Base-by-base conservation (phyloP, 2,888 invertebrate genomes). In the Thereva nobilitata region DNA sequence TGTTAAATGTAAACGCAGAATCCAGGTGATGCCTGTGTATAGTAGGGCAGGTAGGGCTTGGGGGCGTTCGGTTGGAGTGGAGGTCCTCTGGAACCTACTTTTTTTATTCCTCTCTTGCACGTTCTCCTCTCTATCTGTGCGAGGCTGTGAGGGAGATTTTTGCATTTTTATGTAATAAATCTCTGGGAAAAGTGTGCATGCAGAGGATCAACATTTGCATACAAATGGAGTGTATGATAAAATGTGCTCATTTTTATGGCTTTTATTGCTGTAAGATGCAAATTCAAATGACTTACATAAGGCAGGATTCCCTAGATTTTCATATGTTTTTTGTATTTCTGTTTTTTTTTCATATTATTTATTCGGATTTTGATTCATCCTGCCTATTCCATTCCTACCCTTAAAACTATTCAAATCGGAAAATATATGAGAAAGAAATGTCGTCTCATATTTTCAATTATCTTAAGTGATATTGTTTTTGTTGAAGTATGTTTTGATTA, bases 141-240 rank as follows among this genome's bases (percentile, higher is more conserved):
- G 37, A 49, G 49, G 38, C 44, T 6, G 6, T 7, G 44, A n/a
- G 56, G 49, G 37, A 49, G 49, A 37, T 37, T 67, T 67, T 64
- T 63, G 64, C 55, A 61, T 68, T 68, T 68, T 68, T 68, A 35
- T 38, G 61, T 66, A 68, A 68, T 68, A 68, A 68, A 68, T 65
- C 68, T 65, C 66, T n/a, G 23, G 38, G 61, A 50, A 40, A 65
- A 54, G 59, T 65, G 59, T 65, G 68, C 68, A 68, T 66, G 66
- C 65, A 63, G 49, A 55, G 61, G 45, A 68, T 65, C 65, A 68
- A 66, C 59, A 68, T 68, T 68, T 68, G 66, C 68, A 68, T 68
- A 68, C 65, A 68, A 68, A 68, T 68, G 68, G 68, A 66, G 57
- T 63, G 61, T 68, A 68, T 68, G 68, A 68, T 68, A 66, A 68